These are phyloP conservation scores for Catharus fuscescens DNA, from an alignment of 2,113 vertebrate genomes.

Conservation along the genomic window DNA sequence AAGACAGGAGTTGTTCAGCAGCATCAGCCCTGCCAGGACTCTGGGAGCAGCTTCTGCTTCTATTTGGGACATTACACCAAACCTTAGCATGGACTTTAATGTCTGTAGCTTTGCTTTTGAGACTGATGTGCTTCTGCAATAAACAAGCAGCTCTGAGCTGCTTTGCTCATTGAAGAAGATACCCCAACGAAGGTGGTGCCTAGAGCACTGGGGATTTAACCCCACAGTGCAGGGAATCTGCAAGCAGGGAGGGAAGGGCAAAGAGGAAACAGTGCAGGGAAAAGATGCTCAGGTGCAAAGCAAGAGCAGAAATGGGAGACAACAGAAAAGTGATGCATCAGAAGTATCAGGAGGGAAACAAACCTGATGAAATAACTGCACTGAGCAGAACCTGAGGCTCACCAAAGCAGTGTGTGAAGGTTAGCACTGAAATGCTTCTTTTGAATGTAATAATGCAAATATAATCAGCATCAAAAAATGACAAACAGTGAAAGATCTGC, in stretches of 20 bases:
- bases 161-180: too few species aligned
- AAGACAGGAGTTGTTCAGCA: too few species aligned
- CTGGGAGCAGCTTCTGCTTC: too few species aligned
- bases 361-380: fast-evolving
- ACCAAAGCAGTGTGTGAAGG: neutral
- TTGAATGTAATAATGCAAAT: neutral
- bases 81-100: too few species aligned
- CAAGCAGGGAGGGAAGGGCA: neutral
- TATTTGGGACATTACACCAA: too few species aligned
- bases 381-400: neutral
- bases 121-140: too few species aligned
- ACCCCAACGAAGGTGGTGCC: too few species aligned
- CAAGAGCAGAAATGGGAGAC: neutral
- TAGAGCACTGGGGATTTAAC: too few species aligned
- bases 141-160: too few species aligned
- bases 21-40: too few species aligned
- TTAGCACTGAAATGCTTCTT: neutral
- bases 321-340: neutral
- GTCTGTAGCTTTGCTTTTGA: too few species aligned
- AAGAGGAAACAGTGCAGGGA: neutral
- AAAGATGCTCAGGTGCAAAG: neutral
- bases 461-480: neutral
- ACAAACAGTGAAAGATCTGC: neutral
- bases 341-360: neutral
- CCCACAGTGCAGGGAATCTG: neutral